Evolutionary conservation across 2,888 invertebrate species (phyloP), one percentile per base, ranked within the genome.

Genomic region (Fragum sueziense): DNA sequence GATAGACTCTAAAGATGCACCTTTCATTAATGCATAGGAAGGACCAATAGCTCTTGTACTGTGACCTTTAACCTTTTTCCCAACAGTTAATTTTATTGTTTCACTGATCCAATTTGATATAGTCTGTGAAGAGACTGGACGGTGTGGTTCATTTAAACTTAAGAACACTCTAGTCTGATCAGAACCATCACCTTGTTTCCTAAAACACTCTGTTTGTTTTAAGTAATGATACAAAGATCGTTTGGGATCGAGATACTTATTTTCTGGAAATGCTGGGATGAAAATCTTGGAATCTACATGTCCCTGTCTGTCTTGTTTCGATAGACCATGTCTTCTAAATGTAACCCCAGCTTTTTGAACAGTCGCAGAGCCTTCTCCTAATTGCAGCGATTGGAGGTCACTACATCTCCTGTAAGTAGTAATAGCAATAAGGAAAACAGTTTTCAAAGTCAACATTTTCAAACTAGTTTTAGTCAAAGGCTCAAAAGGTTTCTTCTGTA

Each of bases 401-500:
- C 65, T 52, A 31, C 67, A 67, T 34, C 65, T 31, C 47, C 74
- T 65, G 34, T 67, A 74, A 37, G 57, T 29, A 29, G 74, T 41
- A n/a, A 74, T 54, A 29, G 69, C 41, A 17, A 69, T 41, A 17
- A 74, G 69, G 37, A 74, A 74, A n/a, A 34, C 47, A 31, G 74
- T 74, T 6, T 62, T 73, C 4, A 25, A 73, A 11, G 65, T 61
- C 2, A 61, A 20, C n/a, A 27, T 25, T 54, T 70, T 70, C 14
- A 71, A 37, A 33, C 29, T 29, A 37, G 57, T 37, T 3, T 51
- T 72, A 31, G 33, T 41, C 20, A 80, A 68, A 25, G 76, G 73
- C 20, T 79, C 76, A 79, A 76, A 75, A 25, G 65, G 75, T 27
- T 25, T 34, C 34, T 69, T 70, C 34, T 72, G 62, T 0, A 82